phyloP scores from a whole-genome alignment of 2,113 vertebrate species.

The Hyaena hyaena region DNA sequence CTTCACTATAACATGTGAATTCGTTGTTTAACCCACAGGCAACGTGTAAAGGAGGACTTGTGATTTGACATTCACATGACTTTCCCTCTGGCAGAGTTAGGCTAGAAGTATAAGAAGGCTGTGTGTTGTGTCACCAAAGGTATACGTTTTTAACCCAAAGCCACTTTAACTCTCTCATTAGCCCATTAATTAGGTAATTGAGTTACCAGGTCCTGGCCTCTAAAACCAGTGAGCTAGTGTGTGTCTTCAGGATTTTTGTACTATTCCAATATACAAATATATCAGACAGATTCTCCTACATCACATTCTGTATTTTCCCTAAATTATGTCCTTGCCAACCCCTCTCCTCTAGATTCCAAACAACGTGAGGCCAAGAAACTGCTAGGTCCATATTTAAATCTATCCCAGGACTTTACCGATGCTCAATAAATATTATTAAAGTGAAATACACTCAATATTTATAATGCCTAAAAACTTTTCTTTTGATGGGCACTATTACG shows the following conservation, averaged over 20 bases:
- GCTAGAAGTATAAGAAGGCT: not conserved
- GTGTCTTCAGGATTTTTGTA: not conserved
- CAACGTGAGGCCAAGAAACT: not conserved
- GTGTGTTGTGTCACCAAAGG: not conserved
- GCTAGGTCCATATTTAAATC: not conserved
- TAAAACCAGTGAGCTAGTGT: not conserved
- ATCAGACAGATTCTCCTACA: not conserved
- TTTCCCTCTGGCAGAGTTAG: not conserved
- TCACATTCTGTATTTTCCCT: not conserved
- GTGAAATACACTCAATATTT: not conserved
- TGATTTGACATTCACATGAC: not conserved
- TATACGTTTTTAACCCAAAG: not conserved
- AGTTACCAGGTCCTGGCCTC: not conserved
- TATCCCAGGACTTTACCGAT: not conserved
- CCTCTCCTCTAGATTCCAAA: not conserved
- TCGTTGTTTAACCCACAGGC: not conserved
- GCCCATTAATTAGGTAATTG: not conserved
- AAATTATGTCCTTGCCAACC: not conserved
- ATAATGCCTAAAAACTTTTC: not conserved
- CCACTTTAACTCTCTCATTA: not conserved
- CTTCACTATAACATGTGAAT: not conserved
- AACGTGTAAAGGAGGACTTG: rapidly evolving
- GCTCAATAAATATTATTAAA: not conserved
- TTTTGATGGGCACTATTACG: not conserved
- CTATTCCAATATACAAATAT: not conserved